Evolutionary conservation across 2,888 invertebrate genomes (phyloP), one percentile per base, ranked within the genome.

Genomic region (Lamproptera curius): DNA sequence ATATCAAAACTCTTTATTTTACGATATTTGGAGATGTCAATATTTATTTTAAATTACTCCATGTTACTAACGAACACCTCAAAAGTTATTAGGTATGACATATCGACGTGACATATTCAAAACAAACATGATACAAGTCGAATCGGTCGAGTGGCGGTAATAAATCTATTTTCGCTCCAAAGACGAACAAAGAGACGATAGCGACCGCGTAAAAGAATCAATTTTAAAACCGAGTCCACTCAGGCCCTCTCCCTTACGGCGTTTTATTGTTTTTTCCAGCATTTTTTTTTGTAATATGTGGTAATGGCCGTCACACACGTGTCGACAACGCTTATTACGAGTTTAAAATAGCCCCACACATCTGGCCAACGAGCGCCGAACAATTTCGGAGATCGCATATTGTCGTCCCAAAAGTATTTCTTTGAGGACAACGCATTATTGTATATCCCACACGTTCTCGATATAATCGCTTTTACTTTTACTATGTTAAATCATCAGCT

Each of bases 201-300:
- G n/a, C 59, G 59, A 61, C 55, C 52, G 62, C 61, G 61, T 59
- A 53, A 63, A 53, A 59, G 67, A 75, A 78, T 77, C 74, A 80
- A 81, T 77, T 84, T 82, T 80, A 79, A n/a, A 81, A 81, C 54
- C 70, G 56, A 64, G 73, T 75, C 75, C 73, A 76, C 63, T 67
- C 63, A 11, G 33, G 28, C 61, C 59, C 59, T 66, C 58, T 56
- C 59, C 66, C 66, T 65, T 58, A 52, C 53, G 50, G 46, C 54
- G 58, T 76, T n/a, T 87, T 84, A 85, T 86, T 85, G 86, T 86
- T 87, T 83, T n/a, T 84, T 80, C 79, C 74, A 72, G 53, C 73
- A 76, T 81, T 86, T 87, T 81, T 86, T 87, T 86, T 85, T 84
- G 84, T 87, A 87, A 87, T 87, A 87, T 84, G 86, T 82, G 86